Base-by-base conservation (phyloP, 2,113 vertebrate genomes). In the Psettodes erumei region DNA sequence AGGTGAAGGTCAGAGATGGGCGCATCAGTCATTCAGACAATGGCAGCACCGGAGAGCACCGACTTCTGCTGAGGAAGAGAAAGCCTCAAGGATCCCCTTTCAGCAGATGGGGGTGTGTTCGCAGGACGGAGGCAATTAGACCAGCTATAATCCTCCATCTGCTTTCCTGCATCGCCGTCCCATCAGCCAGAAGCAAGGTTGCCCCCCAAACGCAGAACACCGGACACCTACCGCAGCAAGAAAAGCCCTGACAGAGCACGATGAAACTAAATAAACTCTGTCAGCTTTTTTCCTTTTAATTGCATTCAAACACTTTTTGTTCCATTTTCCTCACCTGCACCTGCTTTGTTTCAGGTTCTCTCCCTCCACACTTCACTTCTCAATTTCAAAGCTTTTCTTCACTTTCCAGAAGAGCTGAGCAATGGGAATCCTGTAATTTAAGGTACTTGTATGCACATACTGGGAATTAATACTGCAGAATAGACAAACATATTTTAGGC, bases 61-160 rank as follows among this genome's bases (percentile, higher is more conserved):
- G 69, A 45, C 60, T 86, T 33, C 64, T 35, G 63, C 65, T 47
- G 71, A 78, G 59, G 78, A 80, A 32, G 33, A 83, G 58, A 79
- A 73, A 72, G 78, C 75, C 73, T 82, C 18, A 60, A 84, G 79
- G 75, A 88, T 79, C 68, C 67, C 82, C 63, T 77, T 61, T 79
- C 64, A 76, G 81, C 89, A 91, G 90, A 92, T 89, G 90, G 86
- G 81, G 72, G 60, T 70, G 75, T 84, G 53, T 82, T 73, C 80
- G 83, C 75, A 47, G 73, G 88, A 80, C 86, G 77, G 82, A 88
- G 84, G 85, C 91, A 93, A 93, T 93, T 91, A 93, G 88, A 71
- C 84, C 78, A 84, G 55, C 77, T 81, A 74, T 90, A 90, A 93
- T 92, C 91, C 88, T 92, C 92, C 91, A 92, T 93, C 92, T 92